Percentiles rank a stretch among this genome's conserved stretches.
Conservation (phyloP, 2,113 vertebrate genomes). For the Cochlearius cochlearius region DNA sequence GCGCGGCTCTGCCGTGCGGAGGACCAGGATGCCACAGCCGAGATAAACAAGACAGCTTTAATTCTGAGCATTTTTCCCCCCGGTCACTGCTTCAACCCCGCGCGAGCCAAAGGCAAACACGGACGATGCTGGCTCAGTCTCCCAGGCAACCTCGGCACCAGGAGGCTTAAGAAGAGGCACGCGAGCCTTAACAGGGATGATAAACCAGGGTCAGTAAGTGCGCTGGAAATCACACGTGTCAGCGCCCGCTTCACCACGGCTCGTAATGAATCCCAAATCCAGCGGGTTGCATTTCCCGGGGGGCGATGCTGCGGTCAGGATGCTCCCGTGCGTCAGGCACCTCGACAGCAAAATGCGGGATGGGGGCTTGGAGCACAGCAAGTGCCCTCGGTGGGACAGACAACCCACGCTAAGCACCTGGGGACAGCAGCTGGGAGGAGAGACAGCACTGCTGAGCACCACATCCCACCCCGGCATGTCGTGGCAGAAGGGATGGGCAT, state of each 20-base stretch:
- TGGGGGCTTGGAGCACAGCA: neutral
- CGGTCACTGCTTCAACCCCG: neutral
- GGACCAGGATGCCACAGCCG: rapidly evolving
- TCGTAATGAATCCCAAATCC: neutral
- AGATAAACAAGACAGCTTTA: neutral
- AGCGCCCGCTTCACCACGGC: rapidly evolving
- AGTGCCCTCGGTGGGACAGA: neutral
- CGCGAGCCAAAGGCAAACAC: neutral
- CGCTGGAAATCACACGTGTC: neutral
- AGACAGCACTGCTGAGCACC: neutral
- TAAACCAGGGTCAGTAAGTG: neutral
- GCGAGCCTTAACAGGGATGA: neutral
- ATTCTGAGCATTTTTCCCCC: neutral
- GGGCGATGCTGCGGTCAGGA: neutral
- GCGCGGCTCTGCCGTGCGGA: rapidly evolving
- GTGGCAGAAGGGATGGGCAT: rapidly evolving
- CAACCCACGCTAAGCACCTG: neutral
- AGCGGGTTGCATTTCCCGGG: neutral
- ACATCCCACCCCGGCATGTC: rapidly evolving
- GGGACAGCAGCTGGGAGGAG: neutral
- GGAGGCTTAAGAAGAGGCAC: neutral
- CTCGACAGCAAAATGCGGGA: neutral
- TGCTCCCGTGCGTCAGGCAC: neutral
- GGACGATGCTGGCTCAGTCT: neutral
- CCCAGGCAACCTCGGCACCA: neutral